A percentile compares a stretch with the other conserved stretches of the same genome.
Conservation (phyloP, 2,113 vertebrate genomes). For the Notiomystis cincta region DNA sequence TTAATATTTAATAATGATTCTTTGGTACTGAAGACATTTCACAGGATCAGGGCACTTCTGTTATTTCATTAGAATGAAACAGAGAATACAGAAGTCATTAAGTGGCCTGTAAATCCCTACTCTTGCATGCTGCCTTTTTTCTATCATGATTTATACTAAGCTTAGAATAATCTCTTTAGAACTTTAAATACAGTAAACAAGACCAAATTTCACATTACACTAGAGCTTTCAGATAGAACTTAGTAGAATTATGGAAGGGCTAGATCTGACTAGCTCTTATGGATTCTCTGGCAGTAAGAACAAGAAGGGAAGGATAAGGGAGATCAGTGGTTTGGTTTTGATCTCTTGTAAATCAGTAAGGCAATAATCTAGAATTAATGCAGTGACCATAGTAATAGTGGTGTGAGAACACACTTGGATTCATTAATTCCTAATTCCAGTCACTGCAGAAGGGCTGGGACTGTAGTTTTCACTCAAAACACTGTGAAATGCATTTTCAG, state of each 20-base stretch:
- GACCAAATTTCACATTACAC: neutral
- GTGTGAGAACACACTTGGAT: neutral
- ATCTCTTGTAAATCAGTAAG: slow-evolving; percentile 19
- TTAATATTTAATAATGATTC: neutral
- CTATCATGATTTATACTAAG: neutral
- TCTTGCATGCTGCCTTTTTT: neutral
- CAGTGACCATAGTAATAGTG: neutral
- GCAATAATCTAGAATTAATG: neutral
- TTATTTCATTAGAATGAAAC: slow-evolving; percentile 52
- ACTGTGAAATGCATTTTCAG: neutral
- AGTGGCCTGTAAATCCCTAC: slow-evolving; percentile 26
- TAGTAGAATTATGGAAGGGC: neutral
- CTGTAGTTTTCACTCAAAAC: neutral
- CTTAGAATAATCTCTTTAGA: slow-evolving; percentile 48
- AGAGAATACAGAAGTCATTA: slow-evolving; percentile 23
- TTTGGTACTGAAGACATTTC: neutral
- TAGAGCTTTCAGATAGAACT: neutral
- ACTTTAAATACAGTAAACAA: slow-evolving; percentile 40
- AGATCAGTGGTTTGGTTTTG: slow-evolving; percentile 11
- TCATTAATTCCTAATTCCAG: neutral
- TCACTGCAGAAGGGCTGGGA: neutral
- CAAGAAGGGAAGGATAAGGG: neutral
- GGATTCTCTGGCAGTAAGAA: neutral
- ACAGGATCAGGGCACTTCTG: slow-evolving; percentile 6
- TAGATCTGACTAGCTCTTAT: neutral